These are phyloP conservation scores for Pycnonotus jocosus DNA, from an alignment of 2,113 vertebrate genomes.

Conservation along the genomic window DNA sequence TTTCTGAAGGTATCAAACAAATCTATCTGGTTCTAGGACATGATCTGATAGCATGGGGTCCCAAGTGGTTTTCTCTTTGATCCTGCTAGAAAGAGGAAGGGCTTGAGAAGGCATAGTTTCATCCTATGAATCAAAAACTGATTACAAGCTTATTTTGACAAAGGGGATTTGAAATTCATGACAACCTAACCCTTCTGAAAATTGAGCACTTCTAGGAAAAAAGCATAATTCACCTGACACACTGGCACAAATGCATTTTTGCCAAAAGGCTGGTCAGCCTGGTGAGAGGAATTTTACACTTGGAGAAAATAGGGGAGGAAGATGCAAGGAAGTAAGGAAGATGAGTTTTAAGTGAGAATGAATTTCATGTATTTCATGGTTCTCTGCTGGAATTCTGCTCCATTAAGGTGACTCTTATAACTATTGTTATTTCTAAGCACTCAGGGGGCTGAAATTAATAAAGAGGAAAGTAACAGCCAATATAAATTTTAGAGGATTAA, in stretches of 20 bases:
- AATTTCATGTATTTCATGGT: not conserved
- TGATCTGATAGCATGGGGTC: not conserved
- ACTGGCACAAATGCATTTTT: not conserved
- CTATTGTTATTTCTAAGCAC: not conserved
- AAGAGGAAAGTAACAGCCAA: not conserved
- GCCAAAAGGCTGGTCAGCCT: not conserved
- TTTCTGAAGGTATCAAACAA: not conserved
- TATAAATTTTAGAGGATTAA: not conserved
- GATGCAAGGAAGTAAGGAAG: not conserved
- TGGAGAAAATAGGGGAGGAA: not conserved
- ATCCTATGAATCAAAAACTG: not conserved
- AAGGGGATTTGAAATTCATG: not conserved
- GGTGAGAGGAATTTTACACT: not conserved
- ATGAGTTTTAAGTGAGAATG: not conserved
- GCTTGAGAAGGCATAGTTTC: not conserved
- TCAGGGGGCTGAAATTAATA: not conserved
- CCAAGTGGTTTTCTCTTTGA: not conserved
- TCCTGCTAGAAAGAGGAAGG: not conserved
- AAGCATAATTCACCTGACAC: accelerated
- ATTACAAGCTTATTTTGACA: not conserved
- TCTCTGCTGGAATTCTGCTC: not conserved
- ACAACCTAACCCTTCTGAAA: not conserved
- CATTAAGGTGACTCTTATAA: not conserved
- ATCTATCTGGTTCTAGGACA: not conserved
- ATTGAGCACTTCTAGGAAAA: not conserved